Percentiles rank a stretch among this genome's conserved stretches.
These are phyloP conservation scores for Augiades crinisus DNA, from an alignment of 2,888 invertebrate genomes.

Conservation along the genomic window DNA sequence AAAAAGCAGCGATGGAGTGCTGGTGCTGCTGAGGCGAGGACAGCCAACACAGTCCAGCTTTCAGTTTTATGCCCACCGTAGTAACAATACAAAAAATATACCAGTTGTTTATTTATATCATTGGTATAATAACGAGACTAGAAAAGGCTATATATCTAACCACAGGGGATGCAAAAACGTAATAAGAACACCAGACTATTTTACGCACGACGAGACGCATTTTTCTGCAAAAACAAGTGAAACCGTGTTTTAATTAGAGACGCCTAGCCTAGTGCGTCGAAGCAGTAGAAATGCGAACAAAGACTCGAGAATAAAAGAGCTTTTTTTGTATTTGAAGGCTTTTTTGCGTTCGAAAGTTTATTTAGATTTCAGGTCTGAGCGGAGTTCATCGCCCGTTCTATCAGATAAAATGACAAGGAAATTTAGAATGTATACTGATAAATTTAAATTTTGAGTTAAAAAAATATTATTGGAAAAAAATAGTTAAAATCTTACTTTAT, in stretches of 20 bases:
- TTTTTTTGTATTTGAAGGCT: slow-evolving; percentile 14
- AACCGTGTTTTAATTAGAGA: slow-evolving; percentile 25
- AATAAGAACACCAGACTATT: slow-evolving; percentile 8
- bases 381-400: slow-evolving; percentile 4
- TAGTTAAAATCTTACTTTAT: no score
- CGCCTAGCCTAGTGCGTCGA: slow-evolving; percentile 24
- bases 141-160: neutral
- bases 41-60: no score
- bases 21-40: no score
- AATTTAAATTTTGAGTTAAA: no score
- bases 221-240: slow-evolving; percentile 16
- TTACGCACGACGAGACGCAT: slow-evolving; percentile 17
- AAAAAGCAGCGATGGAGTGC: no score
- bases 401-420: no score
- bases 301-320: neutral
- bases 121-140: neutral
- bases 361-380: neutral
- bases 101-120: no score
- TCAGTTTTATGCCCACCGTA: no score
- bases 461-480: no score
- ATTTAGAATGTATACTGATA: no score
- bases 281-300: slow-evolving; percentile 21
- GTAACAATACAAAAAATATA: no score
- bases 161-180: slow-evolving; percentile 2
- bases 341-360: slow-evolving; percentile 2